Percentiles rank a stretch among this genome's conserved stretches.
Evolutionary conservation across 2,888 invertebrate species (phyloP).

Genomic region (Chymomyza caudatula): DNA sequence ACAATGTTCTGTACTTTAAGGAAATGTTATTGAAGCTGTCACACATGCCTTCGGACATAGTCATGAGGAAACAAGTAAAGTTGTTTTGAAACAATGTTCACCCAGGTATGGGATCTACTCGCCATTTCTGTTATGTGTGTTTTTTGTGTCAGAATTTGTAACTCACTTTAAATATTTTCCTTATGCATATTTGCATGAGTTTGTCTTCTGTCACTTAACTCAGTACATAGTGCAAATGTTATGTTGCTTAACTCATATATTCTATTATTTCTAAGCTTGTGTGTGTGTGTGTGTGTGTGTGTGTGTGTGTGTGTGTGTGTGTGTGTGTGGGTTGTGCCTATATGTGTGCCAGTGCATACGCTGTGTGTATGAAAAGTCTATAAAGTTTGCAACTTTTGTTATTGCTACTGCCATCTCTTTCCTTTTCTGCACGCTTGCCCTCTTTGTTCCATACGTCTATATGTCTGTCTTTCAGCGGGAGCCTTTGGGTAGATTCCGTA

Average conservation of each 20-base stretch:
- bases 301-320: background rate
- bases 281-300: background rate
- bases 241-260: conserved; percentile 53
- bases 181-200: conserved; percentile 45
- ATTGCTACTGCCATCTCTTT: conserved; percentile 28
- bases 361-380: conserved; percentile 19
- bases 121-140: background rate
- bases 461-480: background rate
- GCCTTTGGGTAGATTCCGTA: conserved; percentile 50
- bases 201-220: background rate
- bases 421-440: background rate
- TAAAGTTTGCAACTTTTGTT: conserved; percentile 50
- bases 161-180: conserved; percentile 59
- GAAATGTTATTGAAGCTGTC: too few relatives aligned
- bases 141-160: conserved; percentile 28
- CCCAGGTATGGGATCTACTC: too few relatives aligned
- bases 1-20: too few relatives aligned
- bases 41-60: too few relatives aligned
- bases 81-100: too few relatives aligned
- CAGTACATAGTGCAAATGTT: conserved; percentile 36
- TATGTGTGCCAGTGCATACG: background rate
- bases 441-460: background rate
- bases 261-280: conserved; percentile 34
- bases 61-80: too few relatives aligned
- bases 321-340: background rate